Conservation (phyloP, 2,797 vertebrate species). For the Chrysocyon brachyurus region DNA sequence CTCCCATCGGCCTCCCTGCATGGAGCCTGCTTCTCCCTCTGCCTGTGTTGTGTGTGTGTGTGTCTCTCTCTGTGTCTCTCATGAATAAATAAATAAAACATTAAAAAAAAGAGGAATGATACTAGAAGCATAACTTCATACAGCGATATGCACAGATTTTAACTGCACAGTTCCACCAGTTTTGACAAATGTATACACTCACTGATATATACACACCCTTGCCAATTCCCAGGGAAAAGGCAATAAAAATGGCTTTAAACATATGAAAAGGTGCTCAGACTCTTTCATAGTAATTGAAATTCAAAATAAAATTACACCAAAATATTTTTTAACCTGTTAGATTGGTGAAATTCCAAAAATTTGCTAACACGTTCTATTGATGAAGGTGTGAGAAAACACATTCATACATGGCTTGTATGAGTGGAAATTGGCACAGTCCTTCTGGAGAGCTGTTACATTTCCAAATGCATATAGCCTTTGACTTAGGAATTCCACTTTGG, state of each 20-base stretch:
- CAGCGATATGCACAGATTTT: not conserved
- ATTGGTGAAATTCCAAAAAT: not conserved
- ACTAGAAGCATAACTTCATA: not conserved
- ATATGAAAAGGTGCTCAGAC: not conserved
- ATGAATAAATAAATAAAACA: no score
- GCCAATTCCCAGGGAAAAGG: not conserved
- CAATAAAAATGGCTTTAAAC: not conserved
- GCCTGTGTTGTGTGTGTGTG: no score
- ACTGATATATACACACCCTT: not conserved
- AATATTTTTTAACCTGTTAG: not conserved
- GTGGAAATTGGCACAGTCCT: no score
- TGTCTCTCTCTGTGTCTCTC: no score
- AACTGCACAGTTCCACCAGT: not conserved
- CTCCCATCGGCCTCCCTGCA: no score
- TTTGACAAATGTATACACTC: not conserved
- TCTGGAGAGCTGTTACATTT: no score
- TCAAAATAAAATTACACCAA: not conserved
- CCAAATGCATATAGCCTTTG: no score
- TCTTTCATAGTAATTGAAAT: not conserved
- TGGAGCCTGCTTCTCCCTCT: no score
- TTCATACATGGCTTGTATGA: no score
- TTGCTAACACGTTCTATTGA: not conserved
- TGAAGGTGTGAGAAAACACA: not conserved
- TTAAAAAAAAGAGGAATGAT: not conserved
- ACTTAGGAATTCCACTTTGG: no score